Evolutionary conservation across 2,888 invertebrate genomes (phyloP), one percentile per base, ranked within the genome.

Genomic region (Drosophila leonis): DNA sequence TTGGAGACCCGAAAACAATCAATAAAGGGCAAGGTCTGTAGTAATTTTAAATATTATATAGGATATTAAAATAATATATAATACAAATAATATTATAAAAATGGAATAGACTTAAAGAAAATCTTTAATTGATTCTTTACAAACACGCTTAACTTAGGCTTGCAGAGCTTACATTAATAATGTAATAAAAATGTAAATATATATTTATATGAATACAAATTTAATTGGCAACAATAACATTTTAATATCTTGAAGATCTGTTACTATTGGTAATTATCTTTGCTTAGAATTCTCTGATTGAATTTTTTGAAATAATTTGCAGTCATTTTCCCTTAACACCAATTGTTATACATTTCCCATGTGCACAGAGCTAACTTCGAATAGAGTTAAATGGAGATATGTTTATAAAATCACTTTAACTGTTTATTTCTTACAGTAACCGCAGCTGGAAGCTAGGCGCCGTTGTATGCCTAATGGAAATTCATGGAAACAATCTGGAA

Each of bases 381-480:
- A 37, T 15, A 7, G 9, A 29, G 9, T 18, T 8, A 13, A 2
- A 8, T 57, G 13, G 13, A 29, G n/a, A 39, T 31, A 46, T 35
- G 20, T 20, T 52, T 20, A 59, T 59, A 31, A n/a, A 68, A 55
- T 49, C 33, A 31, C 27, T 65, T 51, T n/a, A 62, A 60, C 33
- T 39, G 31, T 33, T 7, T 35, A 56, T 54, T 55, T 69, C 46
- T 52, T 9, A 27, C 10, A 44, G 15, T 12, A 44, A 8, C 55
- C 51, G 31, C 62, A 71, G 59, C 69, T 65, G 55, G 39, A 49
- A 46, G 37, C 35, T 24, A 41, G 56, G 59, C 24, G 46, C 15
- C 56, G 46, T 49, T 49, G 59, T 63, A 63, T 56, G 64, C 65
- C 67, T 70, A 83, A 80, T 83, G 74, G 72, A 73, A 83, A 81